Base-by-base conservation (phyloP, 2,113 vertebrate species). In the Laticauda colubrina region DNA sequence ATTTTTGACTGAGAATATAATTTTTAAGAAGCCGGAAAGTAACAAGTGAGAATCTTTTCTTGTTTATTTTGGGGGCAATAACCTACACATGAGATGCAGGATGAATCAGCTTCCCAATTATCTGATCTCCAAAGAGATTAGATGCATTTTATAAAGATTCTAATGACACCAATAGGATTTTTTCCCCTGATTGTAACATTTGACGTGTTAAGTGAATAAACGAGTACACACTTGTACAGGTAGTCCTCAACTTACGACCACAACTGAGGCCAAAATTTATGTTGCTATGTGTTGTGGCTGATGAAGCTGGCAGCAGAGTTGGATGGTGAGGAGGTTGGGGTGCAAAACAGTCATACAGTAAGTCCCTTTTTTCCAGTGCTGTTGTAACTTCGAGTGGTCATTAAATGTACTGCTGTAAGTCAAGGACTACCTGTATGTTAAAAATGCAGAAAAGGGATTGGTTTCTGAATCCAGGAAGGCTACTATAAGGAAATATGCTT, bases 131-230 rank as follows among this genome's bases (percentile, higher is more conserved):
- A 29, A 69, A 81, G 18, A 20, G n/a, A 81, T 81, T 81, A 69
- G 29, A 39, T 61, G 24, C 59, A 29, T 6, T 81, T 81, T 81
- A 20, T 9, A 81, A 81, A 81, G 18, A 81, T 81, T 81, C 34
- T 81, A 81, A 18, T 21, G 34, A 39, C 34, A 20, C 15, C 15
- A 75, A 34, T 5, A 34, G 29, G 14, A 6, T 75, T 75, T n/a
- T 18, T 7, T 0, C 1, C 26, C 11, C 11, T 0, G 1, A n/a
- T n/a, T 29, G 61, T 18, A 75, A 39, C n/a, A 75, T 75, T 34
- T 75, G 0, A 34, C 34, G n/a, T 8, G 14, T 18, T 34, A 39
- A 75, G 15, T 39, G 5, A 34, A 75, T 20, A 75, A 75, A 34
- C 39, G 5, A 1, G 64, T 69, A 75, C 2, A 75, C n/a, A 34